Conservation (phyloP, 2,888 invertebrate species). For the Pyrgus malvae region DNA sequence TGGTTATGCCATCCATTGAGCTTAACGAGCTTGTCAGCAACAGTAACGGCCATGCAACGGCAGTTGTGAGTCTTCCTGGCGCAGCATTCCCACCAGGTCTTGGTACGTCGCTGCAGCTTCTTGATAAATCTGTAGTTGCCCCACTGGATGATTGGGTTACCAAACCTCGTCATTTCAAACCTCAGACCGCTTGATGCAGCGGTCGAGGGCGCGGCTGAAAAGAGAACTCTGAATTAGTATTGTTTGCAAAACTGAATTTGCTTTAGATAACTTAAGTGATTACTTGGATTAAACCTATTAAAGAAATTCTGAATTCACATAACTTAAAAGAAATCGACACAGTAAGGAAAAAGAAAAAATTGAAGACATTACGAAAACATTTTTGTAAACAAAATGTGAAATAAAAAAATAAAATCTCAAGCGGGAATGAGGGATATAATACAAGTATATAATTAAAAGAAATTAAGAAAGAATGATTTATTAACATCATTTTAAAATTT, state of each 20-base stretch:
- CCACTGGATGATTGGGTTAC: constrained; percentile 66
- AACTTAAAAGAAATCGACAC: too few relatives aligned
- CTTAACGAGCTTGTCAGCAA: constrained; percentile 58
- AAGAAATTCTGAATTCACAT: too few relatives aligned
- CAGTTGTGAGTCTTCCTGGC: constrained; percentile 59
- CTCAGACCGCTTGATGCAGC: constrained; percentile 36
- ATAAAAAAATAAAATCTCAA: too few relatives aligned
- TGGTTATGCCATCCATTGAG: constrained; percentile 71
- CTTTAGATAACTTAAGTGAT: neutral
- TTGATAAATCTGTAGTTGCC: constrained; percentile 68
- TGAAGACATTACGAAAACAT: too few relatives aligned
- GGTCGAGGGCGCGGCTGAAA: constrained; percentile 33
- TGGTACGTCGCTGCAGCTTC: constrained; percentile 55
- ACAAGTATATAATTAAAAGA: too few relatives aligned
- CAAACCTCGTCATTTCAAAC: constrained; percentile 60
- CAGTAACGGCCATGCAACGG: constrained; percentile 63
- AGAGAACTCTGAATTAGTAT: constrained; percentile 8
- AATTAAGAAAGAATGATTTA: too few relatives aligned
- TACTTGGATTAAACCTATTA: too few relatives aligned
- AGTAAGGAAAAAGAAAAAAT: too few relatives aligned
- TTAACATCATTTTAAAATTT: too few relatives aligned
- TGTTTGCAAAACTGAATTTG: neutral
- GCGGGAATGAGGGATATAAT: too few relatives aligned
- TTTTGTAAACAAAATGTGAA: too few relatives aligned
- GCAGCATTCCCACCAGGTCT: constrained; percentile 73